Conservation (phyloP, 2,888 invertebrate species). For the Leptinotarsa haldemani region DNA sequence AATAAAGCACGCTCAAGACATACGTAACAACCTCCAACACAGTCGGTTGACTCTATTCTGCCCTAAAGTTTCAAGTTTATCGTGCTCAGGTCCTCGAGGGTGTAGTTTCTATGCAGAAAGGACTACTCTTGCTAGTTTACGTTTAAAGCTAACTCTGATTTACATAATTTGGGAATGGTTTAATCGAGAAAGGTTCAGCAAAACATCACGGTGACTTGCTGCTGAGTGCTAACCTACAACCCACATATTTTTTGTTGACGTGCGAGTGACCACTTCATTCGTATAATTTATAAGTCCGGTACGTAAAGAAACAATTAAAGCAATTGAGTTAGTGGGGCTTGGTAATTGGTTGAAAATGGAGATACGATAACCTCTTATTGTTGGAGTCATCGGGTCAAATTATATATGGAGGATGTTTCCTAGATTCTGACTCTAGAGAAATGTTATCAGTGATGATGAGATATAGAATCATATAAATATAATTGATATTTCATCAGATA, state of each 20-base stretch:
- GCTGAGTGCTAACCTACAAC: neutral
- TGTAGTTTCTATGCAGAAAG: slow-evolving; percentile 39
- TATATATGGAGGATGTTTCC: too few relatives aligned
- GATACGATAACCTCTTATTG: slow-evolving; percentile 33
- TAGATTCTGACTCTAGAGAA: too few relatives aligned
- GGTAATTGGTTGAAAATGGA: slow-evolving; percentile 31
- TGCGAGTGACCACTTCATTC: slow-evolving; percentile 10
- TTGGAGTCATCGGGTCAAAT: neutral
- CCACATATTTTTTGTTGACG: slow-evolving; percentile 22
- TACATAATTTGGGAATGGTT: slow-evolving; percentile 39
- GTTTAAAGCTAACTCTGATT: slow-evolving; percentile 42
- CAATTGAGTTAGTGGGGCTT: slow-evolving; percentile 32
- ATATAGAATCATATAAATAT: too few relatives aligned
- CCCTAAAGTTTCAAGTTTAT: slow-evolving; percentile 43
- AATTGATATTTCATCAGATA: too few relatives aligned
- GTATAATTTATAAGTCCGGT: slow-evolving; percentile 36
- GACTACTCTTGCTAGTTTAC: slow-evolving; percentile 37
- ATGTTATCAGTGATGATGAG: too few relatives aligned
- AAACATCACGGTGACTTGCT: slow-evolving; percentile 10
- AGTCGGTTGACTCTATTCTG: slow-evolving; percentile 37
- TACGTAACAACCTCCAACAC: slow-evolving; percentile 30
- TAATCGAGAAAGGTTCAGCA: slow-evolving; percentile 36
- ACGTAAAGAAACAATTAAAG: slow-evolving; percentile 39
- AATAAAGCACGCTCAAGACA: slow-evolving; percentile 9
- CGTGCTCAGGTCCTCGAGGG: slow-evolving; percentile 36